Evolutionary conservation across 2,113 vertebrate genomes (phyloP), one percentile per base, ranked within the genome.

Genomic region (Gymnorhina tibicen): DNA sequence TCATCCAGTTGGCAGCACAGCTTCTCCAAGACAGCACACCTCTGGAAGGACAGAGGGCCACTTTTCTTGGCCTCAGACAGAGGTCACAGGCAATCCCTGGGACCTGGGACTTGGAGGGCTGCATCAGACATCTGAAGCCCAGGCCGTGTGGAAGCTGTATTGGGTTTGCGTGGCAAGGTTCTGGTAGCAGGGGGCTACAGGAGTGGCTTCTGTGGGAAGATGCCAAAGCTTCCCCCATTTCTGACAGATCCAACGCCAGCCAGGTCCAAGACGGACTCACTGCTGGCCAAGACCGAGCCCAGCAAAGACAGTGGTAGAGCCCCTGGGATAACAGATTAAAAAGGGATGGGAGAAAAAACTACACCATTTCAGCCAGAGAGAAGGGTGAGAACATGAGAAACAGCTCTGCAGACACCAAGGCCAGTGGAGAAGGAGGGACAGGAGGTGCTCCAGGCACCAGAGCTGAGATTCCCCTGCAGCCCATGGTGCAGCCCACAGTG

Each of bases 251-350:
- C n/a, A 50, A 15, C 9, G 19, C 37, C 42, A 50, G 59, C 21
- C 0, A 0, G 35, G 10, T 67, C 41, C 41, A 44, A 82, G 52
- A 50, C 0, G 0, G 46, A 66, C 20, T 56, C 2, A 3, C 32
- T 3, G 8, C 20, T n/a, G 53, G 46, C 28, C 69, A 77, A 77
- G 56, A 35, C 13, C 1, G 2, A 84, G 49, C 33, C 42, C 11
- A 70, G 35, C 55, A 64, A 13, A 32, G 18, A 50, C 15, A 58
- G 15, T 15, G 27, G 10, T 5, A 63, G 5, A 37, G 8, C 8
- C 55, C 19, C 10, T 27, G 15, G 18, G 18, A 41, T 28, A 69
- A 90, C 4, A 56, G 47, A 24, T 44, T 50, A 50, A 70, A 35
- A 69, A 49, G 32, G 22, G 6, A 9, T 18, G 22, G 24, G 16